These are phyloP conservation scores for Mirza zaza DNA, from an alignment of 2,113 vertebrate species.

Conservation along the genomic window DNA sequence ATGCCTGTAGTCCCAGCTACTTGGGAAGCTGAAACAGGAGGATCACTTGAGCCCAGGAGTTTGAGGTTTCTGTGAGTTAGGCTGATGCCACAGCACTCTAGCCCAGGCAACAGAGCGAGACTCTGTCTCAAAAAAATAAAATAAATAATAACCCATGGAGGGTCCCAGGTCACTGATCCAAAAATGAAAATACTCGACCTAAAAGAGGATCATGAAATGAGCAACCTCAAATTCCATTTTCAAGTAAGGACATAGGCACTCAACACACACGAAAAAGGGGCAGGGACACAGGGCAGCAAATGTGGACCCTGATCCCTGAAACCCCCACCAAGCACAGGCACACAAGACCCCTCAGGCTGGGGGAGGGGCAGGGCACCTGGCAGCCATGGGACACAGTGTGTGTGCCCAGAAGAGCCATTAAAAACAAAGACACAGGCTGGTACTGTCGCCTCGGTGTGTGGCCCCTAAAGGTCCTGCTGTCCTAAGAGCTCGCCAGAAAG, in stretches of 20 bases:
- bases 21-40: too few species aligned
- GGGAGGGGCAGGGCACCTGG: not conserved
- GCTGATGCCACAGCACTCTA: too few species aligned
- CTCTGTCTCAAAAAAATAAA: too few species aligned
- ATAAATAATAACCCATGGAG: not conserved
- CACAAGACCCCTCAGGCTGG: not conserved
- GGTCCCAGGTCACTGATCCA: not conserved
- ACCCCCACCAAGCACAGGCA: fast-evolving
- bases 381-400: not conserved
- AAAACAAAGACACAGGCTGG: not conserved
- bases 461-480: fast-evolving
- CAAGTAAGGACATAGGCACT: not conserved
- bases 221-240: not conserved
- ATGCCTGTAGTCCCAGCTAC: too few species aligned
- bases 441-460: not conserved
- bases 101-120: too few species aligned
- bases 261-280: too few species aligned
- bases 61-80: too few species aligned
- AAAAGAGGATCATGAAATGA: not conserved
- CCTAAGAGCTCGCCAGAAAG: fast-evolving
- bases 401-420: not conserved
- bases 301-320: not conserved
- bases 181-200: not conserved
- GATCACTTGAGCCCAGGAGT: too few species aligned
- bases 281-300: not conserved